These are phyloP conservation scores for Sinocyclocheilus anshuiensis DNA, from an alignment of 2,113 vertebrate species.

Conservation along the genomic window DNA sequence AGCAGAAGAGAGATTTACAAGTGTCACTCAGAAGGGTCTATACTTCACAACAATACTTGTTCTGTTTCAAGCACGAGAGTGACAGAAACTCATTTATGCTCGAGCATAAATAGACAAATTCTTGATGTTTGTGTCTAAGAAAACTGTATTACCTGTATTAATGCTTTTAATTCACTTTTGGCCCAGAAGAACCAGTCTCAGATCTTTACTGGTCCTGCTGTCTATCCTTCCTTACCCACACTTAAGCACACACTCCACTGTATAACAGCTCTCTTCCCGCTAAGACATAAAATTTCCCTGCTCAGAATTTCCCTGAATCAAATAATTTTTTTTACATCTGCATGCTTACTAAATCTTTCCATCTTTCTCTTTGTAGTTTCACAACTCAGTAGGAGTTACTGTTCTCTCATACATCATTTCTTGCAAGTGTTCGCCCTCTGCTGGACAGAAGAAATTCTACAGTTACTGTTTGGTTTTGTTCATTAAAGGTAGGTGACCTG, in stretches of 20 bases:
- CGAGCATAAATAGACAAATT: neutral
- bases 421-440: conserved; percentile 38
- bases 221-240: neutral
- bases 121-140: neutral
- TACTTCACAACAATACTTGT: neutral
- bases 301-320: neutral
- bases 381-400: neutral
- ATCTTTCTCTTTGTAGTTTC: neutral
- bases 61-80: neutral
- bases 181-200: neutral
- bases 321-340: neutral
- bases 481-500: too few relatives aligned
- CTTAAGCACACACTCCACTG: neutral
- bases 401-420: neutral
- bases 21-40: neutral
- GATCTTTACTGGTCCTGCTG: neutral
- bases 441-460: conserved; percentile 21
- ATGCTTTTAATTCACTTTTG: neutral
- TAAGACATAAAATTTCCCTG: neutral
- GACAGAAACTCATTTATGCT: neutral
- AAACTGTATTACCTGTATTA: neutral
- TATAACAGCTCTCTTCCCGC: neutral
- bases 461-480: neutral
- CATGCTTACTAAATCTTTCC: neutral
- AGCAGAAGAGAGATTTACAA: neutral